Base-by-base conservation (phyloP, 2,113 vertebrate genomes). In the Otus sunia region DNA sequence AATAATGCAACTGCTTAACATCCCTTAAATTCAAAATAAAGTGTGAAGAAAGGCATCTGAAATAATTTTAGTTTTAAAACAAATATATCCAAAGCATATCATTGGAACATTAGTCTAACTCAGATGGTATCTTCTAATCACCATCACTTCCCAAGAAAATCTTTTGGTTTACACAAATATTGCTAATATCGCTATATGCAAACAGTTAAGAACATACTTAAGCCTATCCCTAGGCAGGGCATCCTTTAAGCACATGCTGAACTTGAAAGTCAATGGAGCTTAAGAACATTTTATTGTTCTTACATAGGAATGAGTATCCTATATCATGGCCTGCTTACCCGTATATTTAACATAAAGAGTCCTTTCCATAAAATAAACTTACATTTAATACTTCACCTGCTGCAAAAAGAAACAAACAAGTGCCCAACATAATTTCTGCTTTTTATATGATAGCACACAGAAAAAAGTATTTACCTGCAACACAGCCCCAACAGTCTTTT, bases 401-500 rank as follows among this genome's bases (percentile, higher is more conserved):
- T 68, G n/a, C 27, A 91, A 74, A 84, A 94, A 74, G 9, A 89
- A 86, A 26, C 10, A 83, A 73, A 17, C 7, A 92, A 94, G 16
- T 15, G 15, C 12, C 11, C 7, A 50, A 47, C 10, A 20, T n/a
- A 55, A 84, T 63, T 74, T 47, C 43, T 64, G 22, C 5, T 18
- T 64, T 63, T 59, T 58, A 87, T 7, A 56, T 2, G 74, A 23
- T 1, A 86, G 32, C 23, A 47, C 10, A 66, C 0, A 75, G 5
- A 8, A 83, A 19, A 80, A 49, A 76, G 16, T 34, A 78, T 30
- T 97, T 98, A 99, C 99, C 99, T 99, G 99, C 99, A 99, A 96
- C 99, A 99, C 58, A 99, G 98, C 81, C 99, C 99, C 97, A 99
- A 98, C 85, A 99, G 96, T 95, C 99, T 98, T 98, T 99, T 99